Evolutionary conservation across 2,888 invertebrate genomes (phyloP), one percentile per base, ranked within the genome.

Genomic region (Clanis bilineata): DNA sequence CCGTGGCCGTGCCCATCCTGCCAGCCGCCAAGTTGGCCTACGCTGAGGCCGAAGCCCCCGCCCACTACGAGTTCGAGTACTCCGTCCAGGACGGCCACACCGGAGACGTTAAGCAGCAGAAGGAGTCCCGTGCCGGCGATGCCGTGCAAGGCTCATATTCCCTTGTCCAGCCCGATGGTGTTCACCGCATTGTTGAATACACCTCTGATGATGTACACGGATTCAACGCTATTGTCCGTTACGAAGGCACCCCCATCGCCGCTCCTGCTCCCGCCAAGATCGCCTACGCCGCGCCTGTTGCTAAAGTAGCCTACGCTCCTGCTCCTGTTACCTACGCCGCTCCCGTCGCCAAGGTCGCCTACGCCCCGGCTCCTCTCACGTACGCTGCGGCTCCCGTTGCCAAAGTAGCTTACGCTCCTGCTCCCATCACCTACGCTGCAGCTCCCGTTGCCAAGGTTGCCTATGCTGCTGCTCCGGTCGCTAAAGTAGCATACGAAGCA

Each of bases 71-170:
- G 58, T 91, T 83, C 81, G 75, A 79, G 28, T 91, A 92, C 82
- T 86, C 89, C 60, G 90, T 92, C 58, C 87, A 90, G 62, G 92
- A 92, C 67, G 71, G 75, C 1, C 85, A 86, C 72, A 86, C 76
- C 72, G 91, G 92, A 1, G 92, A 92, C 74, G 75, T 90, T 66
- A 92, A 92, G 74, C 80, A 90, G 67, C 92, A 92, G 78, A 82
- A 88, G 68, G 92, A 92, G 67, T 71, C 80, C 56, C 91, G 92
- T 66, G 70, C 76, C 64, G 91, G 91, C 3, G 88, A 92, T 71
- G 77, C 72, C 62, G 88, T 92, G 47, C 88, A 88, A 55, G 92
- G 92, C 63, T 88, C 84, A 28, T 92, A 92, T 83, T 90, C 92
- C 3, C 83, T 92, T n/a, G 78, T 92, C 41, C 92, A 92, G 63